These are phyloP conservation scores for Rotaria socialis DNA, from an alignment of 2,888 invertebrate genomes.

Conservation along the genomic window DNA sequence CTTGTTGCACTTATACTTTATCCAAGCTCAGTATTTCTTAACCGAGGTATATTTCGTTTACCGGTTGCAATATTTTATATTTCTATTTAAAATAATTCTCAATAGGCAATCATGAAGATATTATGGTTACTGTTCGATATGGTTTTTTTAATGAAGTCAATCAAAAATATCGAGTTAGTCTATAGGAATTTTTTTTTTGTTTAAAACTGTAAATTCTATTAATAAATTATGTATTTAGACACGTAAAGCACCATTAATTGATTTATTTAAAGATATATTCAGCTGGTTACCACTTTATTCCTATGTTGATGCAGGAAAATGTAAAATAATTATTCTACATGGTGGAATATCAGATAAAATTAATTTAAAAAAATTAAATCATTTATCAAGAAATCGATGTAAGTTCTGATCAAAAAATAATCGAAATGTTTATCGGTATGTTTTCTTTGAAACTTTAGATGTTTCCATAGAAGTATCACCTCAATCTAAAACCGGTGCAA, in stretches of 20 bases:
- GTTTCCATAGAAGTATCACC: constrained; percentile 14
- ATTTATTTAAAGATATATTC: constrained; percentile 80
- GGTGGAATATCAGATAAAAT: constrained; percentile 85
- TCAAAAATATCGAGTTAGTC: constrained; percentile 74
- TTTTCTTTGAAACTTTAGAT: not conserved
- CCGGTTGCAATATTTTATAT: no score
- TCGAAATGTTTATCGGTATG: not conserved
- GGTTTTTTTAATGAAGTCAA: constrained; percentile 86
- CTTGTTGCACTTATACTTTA: constrained; percentile 75
- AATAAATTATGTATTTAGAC: constrained; percentile 49
- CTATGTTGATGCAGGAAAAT: constrained; percentile 63
- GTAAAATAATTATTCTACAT: constrained; percentile 80
- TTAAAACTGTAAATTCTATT: not conserved
- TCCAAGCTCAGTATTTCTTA: constrained; percentile 79
- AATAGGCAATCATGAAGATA: constrained; percentile 77
- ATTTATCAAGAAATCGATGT: constrained; percentile 74
- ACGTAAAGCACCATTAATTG: constrained; percentile 66
- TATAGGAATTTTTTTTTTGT: not conserved
- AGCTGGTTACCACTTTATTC: constrained; percentile 65
- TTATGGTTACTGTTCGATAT: constrained; percentile 77
- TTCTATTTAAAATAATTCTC: not conserved
- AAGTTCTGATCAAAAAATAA: not conserved
- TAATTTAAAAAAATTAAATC: constrained; percentile 67
- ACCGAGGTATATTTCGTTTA: constrained; percentile 66
- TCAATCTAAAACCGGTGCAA: not conserved